phyloP scores from a whole-genome alignment of 2,888 invertebrate species.

The Drosophila mercatorum region DNA sequence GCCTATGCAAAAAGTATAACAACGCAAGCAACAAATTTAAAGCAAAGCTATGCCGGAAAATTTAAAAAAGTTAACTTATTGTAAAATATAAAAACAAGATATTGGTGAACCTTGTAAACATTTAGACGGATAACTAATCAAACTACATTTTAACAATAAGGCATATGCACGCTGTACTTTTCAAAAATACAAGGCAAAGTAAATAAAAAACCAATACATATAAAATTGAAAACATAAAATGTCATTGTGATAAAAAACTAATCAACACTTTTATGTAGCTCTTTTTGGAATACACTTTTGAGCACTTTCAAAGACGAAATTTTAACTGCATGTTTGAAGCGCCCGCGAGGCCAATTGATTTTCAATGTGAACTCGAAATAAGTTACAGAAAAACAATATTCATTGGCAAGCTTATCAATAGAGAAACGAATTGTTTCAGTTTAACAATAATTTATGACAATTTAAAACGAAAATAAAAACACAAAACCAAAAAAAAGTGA shows the following conservation, averaged over 20 bases:
- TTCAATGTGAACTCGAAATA: slow-evolving; percentile 59
- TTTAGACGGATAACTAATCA: slow-evolving; percentile 47
- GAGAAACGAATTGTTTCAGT: slow-evolving; percentile 62
- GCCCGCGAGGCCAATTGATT: slow-evolving; percentile 47
- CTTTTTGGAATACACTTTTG: slow-evolving; percentile 66
- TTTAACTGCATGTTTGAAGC: slow-evolving; percentile 47
- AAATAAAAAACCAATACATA: slow-evolving; percentile 31
- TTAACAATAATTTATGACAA: slow-evolving; percentile 63
- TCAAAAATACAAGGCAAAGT: slow-evolving; percentile 63
- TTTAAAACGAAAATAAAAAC: slow-evolving; percentile 51
- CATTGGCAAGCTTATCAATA: slow-evolving; percentile 56
- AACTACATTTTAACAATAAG: slow-evolving; percentile 58
- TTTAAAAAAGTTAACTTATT: slow-evolving; percentile 69
- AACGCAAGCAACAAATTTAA: slow-evolving; percentile 30
- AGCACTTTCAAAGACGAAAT: slow-evolving; percentile 62
- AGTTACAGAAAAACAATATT: slow-evolving; percentile 57
- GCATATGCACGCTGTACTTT: slow-evolving; percentile 77
- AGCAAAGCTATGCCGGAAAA: slow-evolving; percentile 37
- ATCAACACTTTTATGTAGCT: slow-evolving; percentile 70
- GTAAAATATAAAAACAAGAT: slow-evolving; percentile 47
- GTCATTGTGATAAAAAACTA: slow-evolving; percentile 75
- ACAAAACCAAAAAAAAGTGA: slow-evolving; percentile 23
- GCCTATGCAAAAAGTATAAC: slow-evolving; percentile 65
- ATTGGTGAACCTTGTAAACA: slow-evolving; percentile 44
- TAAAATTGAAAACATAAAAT: slow-evolving; percentile 54